Conservation (phyloP, 2,113 vertebrate genomes). For the Clupea harengus region DNA sequence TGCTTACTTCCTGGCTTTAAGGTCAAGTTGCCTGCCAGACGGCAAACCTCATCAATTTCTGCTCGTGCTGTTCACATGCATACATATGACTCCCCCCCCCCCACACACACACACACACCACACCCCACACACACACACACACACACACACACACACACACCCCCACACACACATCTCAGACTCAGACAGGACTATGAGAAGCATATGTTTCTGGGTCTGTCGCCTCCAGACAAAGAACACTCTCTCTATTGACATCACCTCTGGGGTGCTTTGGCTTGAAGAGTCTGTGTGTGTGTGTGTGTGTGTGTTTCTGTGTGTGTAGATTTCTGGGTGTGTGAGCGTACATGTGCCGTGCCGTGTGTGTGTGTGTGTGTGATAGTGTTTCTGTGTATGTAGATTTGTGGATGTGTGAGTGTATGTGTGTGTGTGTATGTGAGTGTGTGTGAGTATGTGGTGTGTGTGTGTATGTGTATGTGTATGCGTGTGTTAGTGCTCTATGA, state of each 20-base stretch:
- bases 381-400: too few relatives aligned
- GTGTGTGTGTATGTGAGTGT: neutral
- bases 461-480: neutral
- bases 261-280: neutral
- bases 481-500: too few relatives aligned
- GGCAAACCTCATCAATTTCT: slow-evolving; percentile 8
- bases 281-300: neutral
- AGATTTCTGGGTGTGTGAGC: neutral
- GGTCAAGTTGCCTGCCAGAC: neutral
- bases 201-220: neutral
- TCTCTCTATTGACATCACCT: neutral
- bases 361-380: neutral
- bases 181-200: slow-evolving; percentile 11
- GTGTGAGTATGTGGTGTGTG: neutral
- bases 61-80: neutral
- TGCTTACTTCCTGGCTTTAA: neutral
- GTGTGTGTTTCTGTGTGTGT: neutral
- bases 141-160: slow-evolving; percentile 1
- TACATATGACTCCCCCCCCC: neutral
- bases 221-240: neutral
- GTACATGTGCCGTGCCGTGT: neutral
- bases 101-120: neutral
- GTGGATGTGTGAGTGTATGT: neutral
- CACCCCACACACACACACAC: neutral
- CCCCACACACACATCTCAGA: neutral